Evolutionary conservation across 2,797 vertebrate species (phyloP).

Genomic region (Melanotaenia trifasciata): DNA sequence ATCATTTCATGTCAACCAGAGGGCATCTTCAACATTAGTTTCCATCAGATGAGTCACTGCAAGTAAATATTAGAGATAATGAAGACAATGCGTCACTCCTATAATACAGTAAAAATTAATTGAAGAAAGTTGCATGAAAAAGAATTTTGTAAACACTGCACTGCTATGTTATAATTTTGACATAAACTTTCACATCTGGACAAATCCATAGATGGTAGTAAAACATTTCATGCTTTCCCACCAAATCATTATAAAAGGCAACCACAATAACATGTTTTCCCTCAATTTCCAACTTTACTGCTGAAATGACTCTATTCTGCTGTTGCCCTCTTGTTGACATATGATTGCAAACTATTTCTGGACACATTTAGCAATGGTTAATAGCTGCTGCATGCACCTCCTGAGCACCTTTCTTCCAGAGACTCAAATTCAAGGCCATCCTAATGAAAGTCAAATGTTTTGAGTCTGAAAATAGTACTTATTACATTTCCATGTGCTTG

Average conservation of each 20-base stretch:
- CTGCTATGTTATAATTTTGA: slow-evolving; percentile 62
- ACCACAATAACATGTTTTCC: not conserved
- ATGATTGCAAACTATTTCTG: slow-evolving; percentile 28
- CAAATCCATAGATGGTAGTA: slow-evolving; percentile 33
- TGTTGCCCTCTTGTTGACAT: slow-evolving; percentile 20
- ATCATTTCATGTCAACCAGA: slow-evolving; percentile 40
- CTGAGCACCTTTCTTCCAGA: slow-evolving; percentile 35
- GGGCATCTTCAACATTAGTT: slow-evolving; percentile 34
- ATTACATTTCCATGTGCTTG: slow-evolving; percentile 33
- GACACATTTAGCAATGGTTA: not conserved
- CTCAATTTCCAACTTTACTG: slow-evolving; percentile 18
- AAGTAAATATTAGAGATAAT: slow-evolving; percentile 48
- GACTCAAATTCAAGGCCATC: slow-evolving; percentile 45
- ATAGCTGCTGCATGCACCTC: slow-evolving; percentile 10
- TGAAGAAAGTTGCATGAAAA: slow-evolving; percentile 62
- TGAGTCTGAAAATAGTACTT: slow-evolving; percentile 53
- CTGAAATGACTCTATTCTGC: slow-evolving; percentile 20
- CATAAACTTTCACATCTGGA: slow-evolving; percentile 42
- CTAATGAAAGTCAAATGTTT: slow-evolving; percentile 65
- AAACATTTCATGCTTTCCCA: slow-evolving; percentile 43
- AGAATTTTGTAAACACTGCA: slow-evolving; percentile 63
- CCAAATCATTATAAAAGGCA: slow-evolving; percentile 30
- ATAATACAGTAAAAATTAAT: slow-evolving; percentile 66
- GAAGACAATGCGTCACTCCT: slow-evolving; percentile 45
- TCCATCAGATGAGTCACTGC: slow-evolving; percentile 42